phyloP scores from a whole-genome alignment of 2,888 invertebrate species.

The Antheraea assamensis region DNA sequence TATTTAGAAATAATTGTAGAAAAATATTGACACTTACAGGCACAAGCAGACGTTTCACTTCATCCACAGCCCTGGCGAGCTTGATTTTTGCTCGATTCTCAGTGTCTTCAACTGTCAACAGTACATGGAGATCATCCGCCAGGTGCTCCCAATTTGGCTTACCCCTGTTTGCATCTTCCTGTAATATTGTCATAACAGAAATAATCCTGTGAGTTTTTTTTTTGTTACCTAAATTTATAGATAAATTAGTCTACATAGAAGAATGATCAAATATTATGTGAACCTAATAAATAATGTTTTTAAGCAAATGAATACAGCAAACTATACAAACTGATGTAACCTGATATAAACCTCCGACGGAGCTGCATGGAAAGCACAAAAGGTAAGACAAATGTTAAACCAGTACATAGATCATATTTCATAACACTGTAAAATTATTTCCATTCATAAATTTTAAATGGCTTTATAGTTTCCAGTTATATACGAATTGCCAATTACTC shows the following conservation, averaged over 20 bases:
- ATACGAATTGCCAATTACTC: background rate
- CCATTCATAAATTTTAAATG: background rate
- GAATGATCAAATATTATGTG: background rate
- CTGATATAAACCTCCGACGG: constrained; percentile 20
- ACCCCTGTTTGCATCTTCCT: constrained; percentile 99
- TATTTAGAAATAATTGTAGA: background rate
- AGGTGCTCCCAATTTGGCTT: constrained; percentile 99
- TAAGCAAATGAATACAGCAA: constrained; percentile 1
- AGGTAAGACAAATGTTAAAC: constrained; percentile 11
- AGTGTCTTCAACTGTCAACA: constrained; percentile 99
- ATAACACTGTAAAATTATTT: background rate
- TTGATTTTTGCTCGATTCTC: constrained; percentile 98
- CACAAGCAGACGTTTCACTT: constrained; percentile 98
- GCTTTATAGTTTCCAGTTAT: background rate
- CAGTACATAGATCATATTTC: constrained; percentile 4
- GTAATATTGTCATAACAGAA: constrained; percentile 32
- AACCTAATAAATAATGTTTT: background rate
- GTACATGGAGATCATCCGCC: constrained; percentile 98
- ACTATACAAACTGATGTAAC: constrained; percentile 4
- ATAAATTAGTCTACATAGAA: background rate
- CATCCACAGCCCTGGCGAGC: constrained; percentile 97
- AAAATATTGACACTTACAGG: constrained; percentile 88
- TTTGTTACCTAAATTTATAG: background rate
- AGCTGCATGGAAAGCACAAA: constrained; percentile 24
- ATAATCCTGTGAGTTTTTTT: background rate